A percentile compares a stretch with the other conserved stretches of the same genome.
phyloP scores from a whole-genome alignment of 1,140 invertebrate species.

The Philotrypesis tridentata region DNA sequence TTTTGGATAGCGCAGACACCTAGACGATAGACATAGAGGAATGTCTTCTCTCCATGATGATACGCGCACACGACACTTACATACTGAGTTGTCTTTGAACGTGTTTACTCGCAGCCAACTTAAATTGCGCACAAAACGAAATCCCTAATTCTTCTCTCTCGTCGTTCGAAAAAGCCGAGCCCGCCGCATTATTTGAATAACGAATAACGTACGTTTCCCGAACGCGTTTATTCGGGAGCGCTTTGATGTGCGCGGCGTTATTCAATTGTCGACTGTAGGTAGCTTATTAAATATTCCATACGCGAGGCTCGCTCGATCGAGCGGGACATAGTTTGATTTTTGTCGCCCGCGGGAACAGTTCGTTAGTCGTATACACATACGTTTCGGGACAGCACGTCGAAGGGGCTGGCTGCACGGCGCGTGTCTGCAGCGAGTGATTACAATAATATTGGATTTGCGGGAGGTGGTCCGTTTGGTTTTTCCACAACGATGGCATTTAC shows the following conservation, averaged over 20 bases:
- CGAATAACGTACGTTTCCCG: background rate
- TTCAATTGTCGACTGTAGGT: constrained; percentile 12
- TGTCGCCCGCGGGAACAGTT: background rate
- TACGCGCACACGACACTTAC: too few species aligned
- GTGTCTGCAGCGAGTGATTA: background rate
- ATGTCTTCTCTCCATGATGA: too few species aligned
- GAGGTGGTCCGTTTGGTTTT: background rate
- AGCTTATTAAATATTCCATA: background rate
- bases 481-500: background rate
- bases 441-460: background rate
- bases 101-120: too few species aligned
- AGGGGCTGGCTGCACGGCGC: too few species aligned
- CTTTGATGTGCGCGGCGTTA: constrained; percentile 10
- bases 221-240: constrained; percentile 30
- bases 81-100: too few species aligned
- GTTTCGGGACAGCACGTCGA: background rate
- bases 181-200: background rate
- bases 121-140: too few species aligned
- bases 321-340: background rate
- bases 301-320: background rate
- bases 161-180: background rate
- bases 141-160: background rate
- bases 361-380: background rate
- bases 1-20: too few species aligned
- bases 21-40: too few species aligned